Percentiles rank a stretch among this genome's conserved stretches.
Conservation (phyloP, 2,888 invertebrate genomes). For the Salpingus planirostris region DNA sequence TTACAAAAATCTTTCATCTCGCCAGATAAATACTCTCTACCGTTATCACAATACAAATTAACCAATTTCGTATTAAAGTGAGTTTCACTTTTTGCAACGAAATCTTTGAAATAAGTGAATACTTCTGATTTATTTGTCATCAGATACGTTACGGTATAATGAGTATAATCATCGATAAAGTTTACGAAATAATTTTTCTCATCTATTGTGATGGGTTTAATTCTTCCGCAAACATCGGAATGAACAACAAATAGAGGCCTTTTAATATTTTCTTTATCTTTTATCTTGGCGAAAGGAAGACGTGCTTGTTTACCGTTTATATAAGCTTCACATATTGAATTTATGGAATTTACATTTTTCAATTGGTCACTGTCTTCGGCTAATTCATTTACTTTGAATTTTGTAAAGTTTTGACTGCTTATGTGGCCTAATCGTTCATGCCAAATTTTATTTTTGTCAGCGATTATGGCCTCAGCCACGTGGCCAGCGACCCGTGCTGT, state of each 20-base stretch:
- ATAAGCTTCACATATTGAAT: conserved; percentile 9
- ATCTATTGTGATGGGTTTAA: conserved; percentile 13
- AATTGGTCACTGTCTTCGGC: not conserved
- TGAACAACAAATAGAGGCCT: conserved; percentile 12
- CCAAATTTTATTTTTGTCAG: conserved; percentile 1
- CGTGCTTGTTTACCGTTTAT: conserved; percentile 7
- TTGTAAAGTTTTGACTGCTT: conserved; percentile 1
- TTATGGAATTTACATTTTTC: conserved; percentile 1
- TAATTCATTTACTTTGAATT: conserved; percentile 1
- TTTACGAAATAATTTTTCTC: no score
- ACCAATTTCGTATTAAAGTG: no score
- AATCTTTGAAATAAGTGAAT: conserved; percentile 10
- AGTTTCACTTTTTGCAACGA: conserved; percentile 11
- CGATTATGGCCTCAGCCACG: not conserved
- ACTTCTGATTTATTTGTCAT: conserved; percentile 16
- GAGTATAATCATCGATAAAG: no score
- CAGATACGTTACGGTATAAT: no score
- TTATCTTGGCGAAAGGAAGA: conserved; percentile 8
- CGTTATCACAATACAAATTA: conserved; percentile 14
- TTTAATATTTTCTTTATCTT: conserved; percentile 8
- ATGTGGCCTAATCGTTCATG: no score
- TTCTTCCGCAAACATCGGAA: conserved; percentile 12
- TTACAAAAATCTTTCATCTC: conserved; percentile 9
- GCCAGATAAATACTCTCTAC: conserved; percentile 16
- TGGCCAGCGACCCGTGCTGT: not conserved